A percentile compares a stretch with the other conserved stretches of the same genome.
These are phyloP conservation scores for Strigamia crassipes DNA, from an alignment of 2,888 invertebrate genomes.

Conservation along the genomic window DNA sequence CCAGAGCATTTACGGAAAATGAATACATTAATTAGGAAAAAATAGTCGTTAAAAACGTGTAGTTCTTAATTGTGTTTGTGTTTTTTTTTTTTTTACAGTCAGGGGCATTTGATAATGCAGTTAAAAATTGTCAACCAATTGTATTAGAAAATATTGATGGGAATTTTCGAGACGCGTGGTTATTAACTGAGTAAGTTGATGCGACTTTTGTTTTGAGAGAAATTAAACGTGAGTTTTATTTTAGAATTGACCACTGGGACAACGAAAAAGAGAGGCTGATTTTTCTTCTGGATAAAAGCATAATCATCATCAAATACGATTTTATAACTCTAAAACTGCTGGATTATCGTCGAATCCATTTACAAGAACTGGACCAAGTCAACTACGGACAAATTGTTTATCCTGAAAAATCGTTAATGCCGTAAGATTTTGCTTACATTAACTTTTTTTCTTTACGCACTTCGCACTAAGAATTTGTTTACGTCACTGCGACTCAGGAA, in stretches of 20 bases:
- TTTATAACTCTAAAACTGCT: constrained; percentile 78
- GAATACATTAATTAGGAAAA: background rate
- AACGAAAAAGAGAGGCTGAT: constrained; percentile 81
- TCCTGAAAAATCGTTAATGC: constrained; percentile 77
- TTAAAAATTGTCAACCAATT: constrained; percentile 69
- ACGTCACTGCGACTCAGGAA: constrained; percentile 27
- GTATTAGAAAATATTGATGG: constrained; percentile 72
- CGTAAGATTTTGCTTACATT: constrained; percentile 68
- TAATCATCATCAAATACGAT: constrained; percentile 80
- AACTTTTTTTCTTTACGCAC: constrained; percentile 63
- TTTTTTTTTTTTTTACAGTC: constrained; percentile 68
- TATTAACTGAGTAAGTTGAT: constrained; percentile 76
- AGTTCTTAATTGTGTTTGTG: background rate
- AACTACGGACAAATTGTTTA: constrained; percentile 79
- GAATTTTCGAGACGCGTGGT: constrained; percentile 73
- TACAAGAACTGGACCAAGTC: constrained; percentile 73
- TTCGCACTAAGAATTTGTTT: constrained; percentile 66
- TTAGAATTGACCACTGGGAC: constrained; percentile 85
- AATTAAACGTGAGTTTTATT: background rate
- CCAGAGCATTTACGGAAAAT: no score
- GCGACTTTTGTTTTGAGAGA: background rate
- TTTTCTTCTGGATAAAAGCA: constrained; percentile 71
- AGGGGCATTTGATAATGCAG: constrained; percentile 73
- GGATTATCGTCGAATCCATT: constrained; percentile 71
- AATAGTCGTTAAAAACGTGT: background rate